A percentile compares a stretch with the other conserved stretches of the same genome.
phyloP scores from a whole-genome alignment of 1,140 invertebrate species.

The Leucophenga varia region DNA sequence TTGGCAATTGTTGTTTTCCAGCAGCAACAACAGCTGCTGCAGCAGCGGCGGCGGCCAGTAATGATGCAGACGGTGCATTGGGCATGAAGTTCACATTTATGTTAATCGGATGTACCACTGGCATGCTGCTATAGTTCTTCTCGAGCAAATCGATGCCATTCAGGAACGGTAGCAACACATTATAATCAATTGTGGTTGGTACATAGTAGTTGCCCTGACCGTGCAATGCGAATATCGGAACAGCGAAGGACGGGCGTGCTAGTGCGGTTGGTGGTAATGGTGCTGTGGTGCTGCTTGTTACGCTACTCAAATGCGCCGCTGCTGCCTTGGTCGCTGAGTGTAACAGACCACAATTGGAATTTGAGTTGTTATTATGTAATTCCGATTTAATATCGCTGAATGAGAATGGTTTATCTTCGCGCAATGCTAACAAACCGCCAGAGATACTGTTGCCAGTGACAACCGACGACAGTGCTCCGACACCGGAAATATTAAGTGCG shows the following conservation, averaged over 20 bases:
- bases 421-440: conserved; percentile 15
- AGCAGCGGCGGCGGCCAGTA: conserved; percentile 43
- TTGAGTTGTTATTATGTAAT: conserved; percentile 35
- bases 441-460: conserved; percentile 2
- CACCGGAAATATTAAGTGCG: too few relatives aligned
- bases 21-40: conserved; percentile 39
- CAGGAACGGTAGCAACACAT: conserved; percentile 71
- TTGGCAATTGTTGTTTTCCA: conserved; percentile 26
- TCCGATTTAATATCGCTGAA: conserved; percentile 50
- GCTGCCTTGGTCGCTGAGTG: conserved; percentile 14
- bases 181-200: conserved; percentile 82
- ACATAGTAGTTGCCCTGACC: conserved; percentile 87
- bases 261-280: conserved; percentile 24
- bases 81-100: conserved; percentile 81
- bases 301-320: conserved; percentile 24
- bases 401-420: conserved; percentile 36
- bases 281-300: conserved; percentile 49
- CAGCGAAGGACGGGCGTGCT: conserved; percentile 51
- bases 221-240: conserved; percentile 82
- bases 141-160: conserved; percentile 62
- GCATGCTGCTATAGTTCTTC: conserved; percentile 58
- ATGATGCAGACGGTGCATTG: conserved; percentile 26
- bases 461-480: too few relatives aligned
- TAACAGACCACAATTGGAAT: conserved; percentile 29
- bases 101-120: conserved; percentile 82